Base-by-base conservation (phyloP, 1,140 invertebrate genomes). In the Drosophila micromelanica region DNA sequence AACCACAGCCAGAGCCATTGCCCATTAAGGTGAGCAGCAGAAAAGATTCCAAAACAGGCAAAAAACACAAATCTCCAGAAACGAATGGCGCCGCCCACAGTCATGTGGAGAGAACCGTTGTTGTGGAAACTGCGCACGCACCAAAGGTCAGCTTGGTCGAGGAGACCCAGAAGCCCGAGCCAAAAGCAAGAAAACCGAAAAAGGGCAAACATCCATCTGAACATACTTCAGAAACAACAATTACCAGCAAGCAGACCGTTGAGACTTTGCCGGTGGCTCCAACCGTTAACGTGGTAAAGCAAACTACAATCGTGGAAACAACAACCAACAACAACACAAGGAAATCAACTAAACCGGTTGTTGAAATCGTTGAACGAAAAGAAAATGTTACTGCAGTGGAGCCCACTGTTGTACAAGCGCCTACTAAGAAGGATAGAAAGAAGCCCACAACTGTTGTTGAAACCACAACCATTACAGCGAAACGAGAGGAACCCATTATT, bases 11-110 rank as follows among this genome's bases (percentile, higher is more conserved):
- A 3, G 87, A 86, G 23, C 81, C 78, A 13, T 70, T 87, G 45
- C 82, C 82, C 0, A 87, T 87, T 17, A 90, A 86, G 27, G 54
- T 81, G 8, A 86, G 72, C 27, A 80, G 59, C 7, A 48, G 80
- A 23, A 90, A 90, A 20, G 81, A 90, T 13, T 27, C 60, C 5
- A 79, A 79, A 45, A 40, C 73, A 5, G 45, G 46, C 32, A 73
- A 43, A 23, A 90, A 90, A 23, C 70, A 69, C 15, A 76, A 65
- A 13, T 78, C 84, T 11, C 76, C 84, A 1, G 82, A 87, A 5
- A 57, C 40, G 38, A 89, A 78, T 73, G 72, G 52, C n/a, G 9
- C 37, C 3, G 2, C 56, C 9, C 37, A 43, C 30, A 45, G 5
- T 9, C 30, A 38, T 45, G 27, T 37, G 3, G 32, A 49, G 51